A percentile compares a stretch with the other conserved stretches of the same genome.
Conservation (phyloP, 2,797 vertebrate genomes). For the Enteromius anoplus region DNA sequence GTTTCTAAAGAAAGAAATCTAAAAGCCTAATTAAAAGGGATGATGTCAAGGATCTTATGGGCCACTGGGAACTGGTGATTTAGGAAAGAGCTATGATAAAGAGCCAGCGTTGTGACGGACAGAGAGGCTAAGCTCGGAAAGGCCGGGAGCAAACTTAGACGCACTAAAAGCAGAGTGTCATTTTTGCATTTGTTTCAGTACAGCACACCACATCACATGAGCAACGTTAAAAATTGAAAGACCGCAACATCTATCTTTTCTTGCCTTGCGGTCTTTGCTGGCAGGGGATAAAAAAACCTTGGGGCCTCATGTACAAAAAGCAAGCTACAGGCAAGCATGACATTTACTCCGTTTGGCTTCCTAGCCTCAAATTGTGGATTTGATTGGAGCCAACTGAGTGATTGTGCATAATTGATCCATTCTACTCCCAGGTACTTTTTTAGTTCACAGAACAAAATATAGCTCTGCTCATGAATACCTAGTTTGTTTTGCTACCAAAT, state of each 20-base stretch:
- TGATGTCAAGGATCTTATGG: background rate
- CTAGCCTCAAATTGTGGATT: background rate
- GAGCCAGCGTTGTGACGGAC: slow-evolving; percentile 16
- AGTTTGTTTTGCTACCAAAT: background rate
- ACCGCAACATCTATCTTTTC: slow-evolving; percentile 1
- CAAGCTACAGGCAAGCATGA: background rate
- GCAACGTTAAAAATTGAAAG: slow-evolving; percentile 12
- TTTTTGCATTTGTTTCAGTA: slow-evolving; percentile 1
- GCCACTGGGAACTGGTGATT: background rate
- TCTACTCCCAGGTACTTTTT: background rate
- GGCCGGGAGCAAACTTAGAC: slow-evolving; percentile 1
- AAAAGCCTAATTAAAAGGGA: slow-evolving; percentile 3
- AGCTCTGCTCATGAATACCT: background rate
- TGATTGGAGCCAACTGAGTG: background rate
- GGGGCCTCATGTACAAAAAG: slow-evolving; percentile 11
- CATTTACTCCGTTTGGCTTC: background rate
- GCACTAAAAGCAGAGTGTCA: slow-evolving; percentile 8
- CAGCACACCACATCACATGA: background rate
- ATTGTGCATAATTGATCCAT: background rate
- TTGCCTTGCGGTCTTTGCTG: background rate
- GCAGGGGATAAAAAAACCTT: background rate
- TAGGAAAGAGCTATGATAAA: slow-evolving; percentile 2
- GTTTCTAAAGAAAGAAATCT: slow-evolving; percentile 14
- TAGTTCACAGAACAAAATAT: background rate
- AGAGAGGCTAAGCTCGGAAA: slow-evolving; percentile 18